Evolutionary conservation across 2,113 vertebrate genomes (phyloP), one percentile per base, ranked within the genome.

Genomic region (Cochlearius cochlearius): DNA sequence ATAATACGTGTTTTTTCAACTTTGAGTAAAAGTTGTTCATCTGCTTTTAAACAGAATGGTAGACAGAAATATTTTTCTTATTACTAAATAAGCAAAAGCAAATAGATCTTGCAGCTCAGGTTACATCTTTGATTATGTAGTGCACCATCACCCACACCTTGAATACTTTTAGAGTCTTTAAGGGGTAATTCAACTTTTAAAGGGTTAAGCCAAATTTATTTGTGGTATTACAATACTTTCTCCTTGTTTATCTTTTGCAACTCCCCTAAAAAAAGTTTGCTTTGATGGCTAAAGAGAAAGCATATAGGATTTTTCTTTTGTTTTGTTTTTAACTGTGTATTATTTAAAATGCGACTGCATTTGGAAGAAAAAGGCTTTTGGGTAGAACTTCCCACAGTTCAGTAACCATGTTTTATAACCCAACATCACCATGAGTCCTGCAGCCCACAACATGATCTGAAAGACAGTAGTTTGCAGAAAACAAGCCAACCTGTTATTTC

Each of bases 381-480:
- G 12, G 21, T 47, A n/a, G 41, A 76, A 69, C 29, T 53, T 56
- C 1, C 19, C 41, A 19, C n/a, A 59, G 20, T 80, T 92, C 34
- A 17, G 10, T 8, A 3, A 38, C 12, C 2, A 1, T 10, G 58
- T 56, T n/a, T 7, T 59, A 7, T 55, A 12, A 67, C 68, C 55
- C 52, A 87, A 7, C 2, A 25, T 7, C 19, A 30, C 19, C 0
- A 0, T 21, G 25, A 63, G 17, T 76, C 15, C 29, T 1, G 1
- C 55, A 55, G 52, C 43, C 30, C 29, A 60, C 64, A 41, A 3
- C 8, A 7, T 9, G 16, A 41, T 39, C 55, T 47, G 9, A 12
- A 59, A 72, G 39, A 45, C 7, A 47, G 8, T 30, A 20, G 7
- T 56, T 62, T 79, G 34, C 39, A 12, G 73, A 80, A 66, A 47